Base-by-base conservation (phyloP, 23 tunicate species). In the Halocynthia roretzi region DNA sequence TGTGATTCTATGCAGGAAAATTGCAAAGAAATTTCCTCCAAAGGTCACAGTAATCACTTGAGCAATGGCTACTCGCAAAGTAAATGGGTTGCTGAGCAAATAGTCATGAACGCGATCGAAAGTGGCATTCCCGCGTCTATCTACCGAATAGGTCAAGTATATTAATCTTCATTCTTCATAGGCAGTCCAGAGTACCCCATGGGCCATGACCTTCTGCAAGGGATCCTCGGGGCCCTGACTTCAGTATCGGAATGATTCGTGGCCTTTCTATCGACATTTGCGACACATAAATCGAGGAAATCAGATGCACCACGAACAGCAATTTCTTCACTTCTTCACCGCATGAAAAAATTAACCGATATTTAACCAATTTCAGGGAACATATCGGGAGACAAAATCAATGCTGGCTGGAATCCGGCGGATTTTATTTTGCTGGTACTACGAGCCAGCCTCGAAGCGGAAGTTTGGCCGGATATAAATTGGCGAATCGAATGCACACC, bases 61-160 rank as follows among this genome's bases (percentile, higher is more conserved):
- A 76, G 56, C 8, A 81, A 77, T 52, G 97, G 97, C 31, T 91
- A 91, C 77, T 55, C 97, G 0, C 97, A 82, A 61, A 77, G 77
- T 50, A 91, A 91, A 74, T 91, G 97, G 97, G 97, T 91, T 23
- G 97, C 97, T 6, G 97, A 91, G 62, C 87, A 86, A 62, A 8
- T 91, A 23, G 67, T 91, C 15, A 51, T 75, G 52, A 66, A 77
- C 0, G 97, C 85, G 14, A 56, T 80, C 58, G 67, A 72, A 7
- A 90, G 82, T 40, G 97, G 97, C 6, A 61, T 91, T 40, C 97
- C 97, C 8, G 81, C 83, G 44, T 63, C 91, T 53, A 91, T 91
- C 7, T 91, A 91, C 67, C 63, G 97, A 62, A 81, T 86, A 21
- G 97, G 97, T 91, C 71, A 72, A 75, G 67, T 23, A 40, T 17